Percentiles rank a stretch among this genome's conserved stretches.
phyloP scores from a whole-genome alignment of 2,113 vertebrate species.

The Indicator maculatus region DNA sequence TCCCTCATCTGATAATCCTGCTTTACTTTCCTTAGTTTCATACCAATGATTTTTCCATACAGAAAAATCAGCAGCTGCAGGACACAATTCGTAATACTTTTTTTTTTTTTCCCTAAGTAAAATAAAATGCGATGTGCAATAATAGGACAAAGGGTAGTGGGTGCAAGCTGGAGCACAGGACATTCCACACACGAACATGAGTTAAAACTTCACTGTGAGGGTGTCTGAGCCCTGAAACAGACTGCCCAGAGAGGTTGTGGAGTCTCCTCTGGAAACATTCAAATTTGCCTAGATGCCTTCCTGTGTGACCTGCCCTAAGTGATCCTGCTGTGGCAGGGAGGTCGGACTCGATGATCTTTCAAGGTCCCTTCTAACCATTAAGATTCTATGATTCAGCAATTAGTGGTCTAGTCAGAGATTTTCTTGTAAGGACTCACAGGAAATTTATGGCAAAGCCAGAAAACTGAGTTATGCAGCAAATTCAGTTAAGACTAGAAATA shows the following conservation, averaged over 20 bases:
- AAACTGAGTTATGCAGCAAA: background rate
- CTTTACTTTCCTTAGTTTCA: background rate
- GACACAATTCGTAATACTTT: background rate
- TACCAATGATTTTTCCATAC: background rate
- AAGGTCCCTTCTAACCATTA: no score
- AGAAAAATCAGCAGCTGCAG: background rate
- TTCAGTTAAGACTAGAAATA: background rate
- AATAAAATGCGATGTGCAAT: background rate
- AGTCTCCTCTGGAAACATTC: no score
- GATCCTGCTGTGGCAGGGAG: no score
- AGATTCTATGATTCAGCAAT: background rate
- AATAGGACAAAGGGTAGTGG: no score
- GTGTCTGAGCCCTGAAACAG: no score
- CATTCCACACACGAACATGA: no score
- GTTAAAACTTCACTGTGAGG: no score
- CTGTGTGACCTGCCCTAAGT: no score
- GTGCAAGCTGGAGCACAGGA: no score
- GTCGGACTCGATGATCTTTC: no score
- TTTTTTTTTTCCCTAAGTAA: background rate
- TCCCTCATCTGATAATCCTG: background rate
- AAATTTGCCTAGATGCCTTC: no score
- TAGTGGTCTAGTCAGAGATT: background rate
- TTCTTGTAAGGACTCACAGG: background rate
- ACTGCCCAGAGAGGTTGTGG: no score
- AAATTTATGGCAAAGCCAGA: background rate